These are phyloP conservation scores for Rhinoptilus africanus DNA, from an alignment of 2,113 vertebrate species.

Conservation along the genomic window DNA sequence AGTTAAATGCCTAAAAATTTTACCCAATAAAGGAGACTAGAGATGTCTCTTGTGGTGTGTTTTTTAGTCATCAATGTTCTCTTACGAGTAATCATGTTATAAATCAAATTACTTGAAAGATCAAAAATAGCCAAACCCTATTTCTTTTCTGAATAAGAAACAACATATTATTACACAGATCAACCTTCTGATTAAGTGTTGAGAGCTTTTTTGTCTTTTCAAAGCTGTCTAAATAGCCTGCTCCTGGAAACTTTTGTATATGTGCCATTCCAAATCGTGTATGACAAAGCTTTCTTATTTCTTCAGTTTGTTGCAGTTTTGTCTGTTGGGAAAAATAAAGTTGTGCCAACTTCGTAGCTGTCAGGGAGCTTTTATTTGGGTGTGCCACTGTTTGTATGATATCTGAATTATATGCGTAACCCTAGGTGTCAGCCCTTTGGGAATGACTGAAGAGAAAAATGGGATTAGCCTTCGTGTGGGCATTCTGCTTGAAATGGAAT, in stretches of 20 bases:
- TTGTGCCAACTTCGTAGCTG: background rate
- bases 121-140: background rate
- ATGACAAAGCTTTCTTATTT: background rate
- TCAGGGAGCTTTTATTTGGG: background rate
- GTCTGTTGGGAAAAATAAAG: background rate
- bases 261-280: background rate
- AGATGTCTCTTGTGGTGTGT: background rate
- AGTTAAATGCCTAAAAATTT: background rate
- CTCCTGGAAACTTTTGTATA: background rate
- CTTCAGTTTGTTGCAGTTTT: background rate
- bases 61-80: background rate
- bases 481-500: background rate
- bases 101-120: background rate
- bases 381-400: background rate
- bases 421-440: background rate
- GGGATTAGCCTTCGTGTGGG: background rate
- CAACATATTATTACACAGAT: background rate
- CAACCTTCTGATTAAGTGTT: background rate
- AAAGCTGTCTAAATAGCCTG: background rate
- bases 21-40: background rate
- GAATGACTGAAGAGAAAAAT: background rate
- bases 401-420: background rate
- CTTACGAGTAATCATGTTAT: background rate
- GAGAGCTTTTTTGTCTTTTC: background rate
- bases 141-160: background rate